A percentile compares a stretch with the other conserved stretches of the same genome.
Evolutionary conservation across 1,140 invertebrate species (phyloP).

Genomic region (Heliothis subflexa): DNA sequence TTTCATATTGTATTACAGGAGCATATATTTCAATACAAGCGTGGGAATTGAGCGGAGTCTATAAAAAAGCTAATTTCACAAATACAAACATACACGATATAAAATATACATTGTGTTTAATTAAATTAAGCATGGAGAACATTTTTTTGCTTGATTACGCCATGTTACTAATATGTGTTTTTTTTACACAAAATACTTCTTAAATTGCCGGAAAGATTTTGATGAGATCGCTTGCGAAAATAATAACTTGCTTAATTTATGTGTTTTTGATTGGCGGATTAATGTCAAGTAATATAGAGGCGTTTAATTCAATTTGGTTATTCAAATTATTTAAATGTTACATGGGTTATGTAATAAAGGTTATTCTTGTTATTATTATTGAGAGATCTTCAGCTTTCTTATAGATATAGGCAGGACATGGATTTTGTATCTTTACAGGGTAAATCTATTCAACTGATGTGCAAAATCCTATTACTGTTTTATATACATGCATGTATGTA

Average conservation of each 20-base stretch:
- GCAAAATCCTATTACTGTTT: too few species aligned
- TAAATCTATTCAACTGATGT: neutral
- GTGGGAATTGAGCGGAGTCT: slow-evolving; percentile 17
- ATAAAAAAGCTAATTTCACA: slow-evolving; percentile 9
- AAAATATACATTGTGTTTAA: neutral
- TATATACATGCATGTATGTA: too few species aligned
- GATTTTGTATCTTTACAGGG: too few species aligned
- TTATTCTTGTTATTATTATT: too few species aligned
- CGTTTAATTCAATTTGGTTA: neutral
- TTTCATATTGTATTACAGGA: slow-evolving; percentile 42
- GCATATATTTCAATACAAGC: slow-evolving; percentile 28
- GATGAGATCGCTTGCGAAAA: neutral
- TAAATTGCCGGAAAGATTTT: neutral
- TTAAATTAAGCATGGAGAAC: neutral
- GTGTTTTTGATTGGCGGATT: neutral
- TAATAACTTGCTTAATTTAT: neutral
- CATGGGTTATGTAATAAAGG: neutral
- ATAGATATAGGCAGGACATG: too few species aligned
- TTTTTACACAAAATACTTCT: neutral
- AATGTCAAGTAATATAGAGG: neutral
- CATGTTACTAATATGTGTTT: neutral
- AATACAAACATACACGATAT: neutral
- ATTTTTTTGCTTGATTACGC: slow-evolving; percentile 7
- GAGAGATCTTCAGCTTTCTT: too few species aligned
- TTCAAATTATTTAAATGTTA: neutral